Conservation (phyloP, 2,797 vertebrate genomes). For the Tapera naevia region DNA sequence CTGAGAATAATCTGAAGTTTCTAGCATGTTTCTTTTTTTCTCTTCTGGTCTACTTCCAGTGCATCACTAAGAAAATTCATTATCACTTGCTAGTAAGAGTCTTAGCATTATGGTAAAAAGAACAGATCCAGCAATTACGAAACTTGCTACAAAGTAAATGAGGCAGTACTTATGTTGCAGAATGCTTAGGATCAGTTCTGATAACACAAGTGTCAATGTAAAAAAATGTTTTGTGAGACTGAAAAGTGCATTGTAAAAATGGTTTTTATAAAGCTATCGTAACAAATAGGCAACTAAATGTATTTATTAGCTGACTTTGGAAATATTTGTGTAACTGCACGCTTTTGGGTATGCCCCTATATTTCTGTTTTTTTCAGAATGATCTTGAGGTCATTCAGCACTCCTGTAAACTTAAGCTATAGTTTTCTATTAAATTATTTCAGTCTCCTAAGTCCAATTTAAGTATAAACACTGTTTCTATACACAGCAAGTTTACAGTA, state of each 20-base stretch:
- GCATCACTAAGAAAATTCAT: background rate
- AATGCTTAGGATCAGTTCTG: background rate
- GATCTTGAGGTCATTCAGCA: constrained; percentile 22
- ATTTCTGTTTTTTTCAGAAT: background rate
- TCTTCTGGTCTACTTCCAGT: background rate
- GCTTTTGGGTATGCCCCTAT: background rate
- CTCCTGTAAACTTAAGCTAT: constrained; percentile 27
- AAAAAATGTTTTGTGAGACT: background rate
- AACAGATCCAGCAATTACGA: background rate
- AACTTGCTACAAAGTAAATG: background rate
- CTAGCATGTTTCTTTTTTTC: background rate
- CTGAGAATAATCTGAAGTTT: background rate
- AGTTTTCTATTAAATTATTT: constrained; percentile 58
- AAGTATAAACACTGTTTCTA: constrained; percentile 58
- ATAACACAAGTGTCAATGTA: background rate
- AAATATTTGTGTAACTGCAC: constrained; percentile 29
- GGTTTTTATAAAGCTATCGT: background rate
- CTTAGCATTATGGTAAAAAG: background rate
- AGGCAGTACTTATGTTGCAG: background rate
- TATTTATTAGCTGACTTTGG: background rate
- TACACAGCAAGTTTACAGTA: constrained; percentile 59
- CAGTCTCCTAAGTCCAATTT: constrained; percentile 40
- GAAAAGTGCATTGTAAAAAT: background rate
- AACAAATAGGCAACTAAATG: background rate
- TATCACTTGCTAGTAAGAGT: background rate